These are phyloP conservation scores for Drosophila navojoa DNA, from an alignment of 1,140 invertebrate genomes.

Conservation along the genomic window DNA sequence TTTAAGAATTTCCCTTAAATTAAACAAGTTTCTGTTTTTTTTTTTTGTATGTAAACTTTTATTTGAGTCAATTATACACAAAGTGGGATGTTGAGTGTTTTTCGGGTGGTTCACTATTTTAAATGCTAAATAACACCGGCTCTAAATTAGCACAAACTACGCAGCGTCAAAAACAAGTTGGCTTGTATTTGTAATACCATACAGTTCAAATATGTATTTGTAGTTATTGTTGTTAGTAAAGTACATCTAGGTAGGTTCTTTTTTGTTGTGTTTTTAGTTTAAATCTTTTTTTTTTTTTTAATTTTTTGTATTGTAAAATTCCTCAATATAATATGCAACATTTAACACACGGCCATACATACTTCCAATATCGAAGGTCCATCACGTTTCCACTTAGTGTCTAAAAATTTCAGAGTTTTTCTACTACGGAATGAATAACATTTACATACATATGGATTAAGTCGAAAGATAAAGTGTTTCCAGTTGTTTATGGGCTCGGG, in stretches of 20 bases:
- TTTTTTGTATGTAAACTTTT: slow-evolving; percentile 56
- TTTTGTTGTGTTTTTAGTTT: slow-evolving; percentile 32
- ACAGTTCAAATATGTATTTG: slow-evolving; percentile 54
- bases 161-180: slow-evolving; percentile 46
- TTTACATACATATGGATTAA: slow-evolving; percentile 41
- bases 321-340: slow-evolving; percentile 56
- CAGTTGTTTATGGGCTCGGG: slow-evolving; percentile 26
- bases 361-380: slow-evolving; percentile 53
- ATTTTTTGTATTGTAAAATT: slow-evolving; percentile 60
- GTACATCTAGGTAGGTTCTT: slow-evolving; percentile 64
- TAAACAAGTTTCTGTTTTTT: not conserved
- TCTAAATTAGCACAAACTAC: slow-evolving; percentile 61
- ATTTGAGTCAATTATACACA: slow-evolving; percentile 71
- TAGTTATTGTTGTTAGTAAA: slow-evolving; percentile 59
- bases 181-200: slow-evolving; percentile 61
- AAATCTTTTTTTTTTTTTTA: slow-evolving; percentile 31
- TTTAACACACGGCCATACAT: slow-evolving; percentile 69
- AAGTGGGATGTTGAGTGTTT: slow-evolving; percentile 26
- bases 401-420: slow-evolving; percentile 26
- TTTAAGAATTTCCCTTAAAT: not conserved
- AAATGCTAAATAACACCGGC: slow-evolving; percentile 75
- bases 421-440: slow-evolving; percentile 71
- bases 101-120: slow-evolving; percentile 67
- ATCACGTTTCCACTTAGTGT: slow-evolving; percentile 61
- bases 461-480: slow-evolving; percentile 45